Evolutionary conservation across 2,113 vertebrate genomes (phyloP), one percentile per base, ranked within the genome.

Genomic region (Capra hircus): DNA sequence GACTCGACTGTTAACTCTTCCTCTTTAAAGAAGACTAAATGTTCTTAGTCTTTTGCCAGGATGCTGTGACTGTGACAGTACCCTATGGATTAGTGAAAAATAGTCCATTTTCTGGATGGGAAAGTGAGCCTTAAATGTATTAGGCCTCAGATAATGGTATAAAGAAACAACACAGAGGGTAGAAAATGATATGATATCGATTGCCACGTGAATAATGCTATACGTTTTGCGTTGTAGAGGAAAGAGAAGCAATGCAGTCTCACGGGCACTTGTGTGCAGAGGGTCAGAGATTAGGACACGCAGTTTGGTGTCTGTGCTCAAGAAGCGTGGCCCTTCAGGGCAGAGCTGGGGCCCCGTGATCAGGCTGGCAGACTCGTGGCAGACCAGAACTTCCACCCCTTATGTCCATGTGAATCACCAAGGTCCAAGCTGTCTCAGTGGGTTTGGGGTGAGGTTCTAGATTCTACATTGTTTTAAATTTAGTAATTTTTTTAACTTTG

Each of bases 1-100:
- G n/a, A 59, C 10, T 93, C 93, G 25, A 87, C 94, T 90, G 97
- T 97, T 30, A 91, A n/a, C 23, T 84, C 40, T 13, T 84, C 48
- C 93, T 94, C 52, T 62, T 78, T 71, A 48, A 78, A 6, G 89
- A 45, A 97, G 50, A 2, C 10, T 81, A 82, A 92, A 48, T 88
- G 74, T 90, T 81, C 30, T 10, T 78, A 43, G 45, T 78, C 16
- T 62, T 95, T 77, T 97, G 57, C 95, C 90, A 86, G 10, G 59
- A 82, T 77, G 7, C 12, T 4, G 52, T 19, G n/a, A 23, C 83
- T 91, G 11, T 33, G 7, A 27, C 28, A 52, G 0, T 36, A 48
- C 28, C 40, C 6, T 52, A 1, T 33, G 15, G 5, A 50, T 60
- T 25, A 77, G 25, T 93, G 25, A 19, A 94, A 90, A 53, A 53